Evolutionary conservation across 2,888 invertebrate species (phyloP), one percentile per base, ranked within the genome.

Genomic region (Folsomia manolachei): DNA sequence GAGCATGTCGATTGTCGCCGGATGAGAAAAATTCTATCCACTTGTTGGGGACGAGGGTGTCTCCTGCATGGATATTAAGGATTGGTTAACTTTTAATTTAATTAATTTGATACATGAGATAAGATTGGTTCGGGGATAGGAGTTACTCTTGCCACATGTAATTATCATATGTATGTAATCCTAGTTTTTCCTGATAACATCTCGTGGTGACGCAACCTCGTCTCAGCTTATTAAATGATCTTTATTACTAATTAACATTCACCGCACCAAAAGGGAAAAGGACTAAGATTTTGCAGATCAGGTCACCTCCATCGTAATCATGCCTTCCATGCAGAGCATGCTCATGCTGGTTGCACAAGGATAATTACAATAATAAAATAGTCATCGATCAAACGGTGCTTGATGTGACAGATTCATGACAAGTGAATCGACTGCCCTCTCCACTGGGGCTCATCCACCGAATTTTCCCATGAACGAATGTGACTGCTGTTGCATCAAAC

Each of bases 1-100:
- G 85, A 0, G 97, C 98, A 86, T 99, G 98, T 0, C 90, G 87
- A 83, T 89, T 89, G 79, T 89, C 88, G 63, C 88, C 85, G 9
- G 88, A 88, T 0, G 89, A 88, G 82, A 89, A 88, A 81, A 86
- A 88, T 76, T 87, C 85, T 63, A 90, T 87, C 89, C 89, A 90
- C 75, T 87, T 86, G 82, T 90, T 89, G n/a, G 86, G 83, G 27
- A 82, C 77, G 67, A 82, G 81, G 52, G 82, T 78, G 74, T 83
- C 79, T 23, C 80, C 83, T 83, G 79, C n/a, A n/a, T n/a, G n/a
- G n/a, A n/a, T n/a, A n/a, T n/a, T n/a, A n/a, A n/a, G n/a, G n/a
- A n/a, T n/a, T n/a, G n/a, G n/a, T n/a, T n/a, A n/a, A n/a, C n/a
- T n/a, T n/a, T n/a, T n/a, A n/a, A n/a, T n/a, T 39, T 14, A 39